phyloP scores from a whole-genome alignment of 2,888 invertebrate genomes.

The Macroteleia sp. region DNA sequence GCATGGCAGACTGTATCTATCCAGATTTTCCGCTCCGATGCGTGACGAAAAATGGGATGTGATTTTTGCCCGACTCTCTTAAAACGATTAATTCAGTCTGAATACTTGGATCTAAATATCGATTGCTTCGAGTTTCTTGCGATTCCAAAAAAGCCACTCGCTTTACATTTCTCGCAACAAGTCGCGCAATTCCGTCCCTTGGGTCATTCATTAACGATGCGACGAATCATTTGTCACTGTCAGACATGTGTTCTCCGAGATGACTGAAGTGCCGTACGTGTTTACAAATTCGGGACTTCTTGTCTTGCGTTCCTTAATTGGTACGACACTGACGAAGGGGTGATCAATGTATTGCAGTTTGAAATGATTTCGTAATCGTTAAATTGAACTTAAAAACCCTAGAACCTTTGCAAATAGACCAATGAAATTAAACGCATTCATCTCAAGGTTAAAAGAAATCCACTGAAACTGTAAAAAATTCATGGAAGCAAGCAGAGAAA shows the following conservation, averaged over 20 bases:
- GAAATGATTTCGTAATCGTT: slow-evolving; percentile 24
- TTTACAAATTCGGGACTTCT: background rate
- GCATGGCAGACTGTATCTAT: too few species aligned
- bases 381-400: background rate
- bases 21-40: slow-evolving; percentile 43
- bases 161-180: slow-evolving; percentile 5
- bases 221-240: slow-evolving; percentile 73
- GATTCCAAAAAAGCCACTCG: background rate
- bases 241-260: slow-evolving; percentile 66
- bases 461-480: too few species aligned
- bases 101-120: too few species aligned
- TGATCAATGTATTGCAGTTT: slow-evolving; percentile 24
- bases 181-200: background rate
- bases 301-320: slow-evolving; percentile 6
- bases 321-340: background rate
- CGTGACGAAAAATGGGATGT: slow-evolving; percentile 19
- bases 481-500: too few species aligned
- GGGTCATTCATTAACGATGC: slow-evolving; percentile 70
- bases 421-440: too few species aligned
- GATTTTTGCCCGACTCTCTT: too few species aligned
- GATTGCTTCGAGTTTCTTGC: too few species aligned
- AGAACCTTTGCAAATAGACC: too few species aligned
- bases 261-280: background rate
- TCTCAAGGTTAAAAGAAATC: too few species aligned
- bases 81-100: too few species aligned